Base-by-base conservation (phyloP, 1,140 invertebrate genomes). In the Tigriopus japonicus region DNA sequence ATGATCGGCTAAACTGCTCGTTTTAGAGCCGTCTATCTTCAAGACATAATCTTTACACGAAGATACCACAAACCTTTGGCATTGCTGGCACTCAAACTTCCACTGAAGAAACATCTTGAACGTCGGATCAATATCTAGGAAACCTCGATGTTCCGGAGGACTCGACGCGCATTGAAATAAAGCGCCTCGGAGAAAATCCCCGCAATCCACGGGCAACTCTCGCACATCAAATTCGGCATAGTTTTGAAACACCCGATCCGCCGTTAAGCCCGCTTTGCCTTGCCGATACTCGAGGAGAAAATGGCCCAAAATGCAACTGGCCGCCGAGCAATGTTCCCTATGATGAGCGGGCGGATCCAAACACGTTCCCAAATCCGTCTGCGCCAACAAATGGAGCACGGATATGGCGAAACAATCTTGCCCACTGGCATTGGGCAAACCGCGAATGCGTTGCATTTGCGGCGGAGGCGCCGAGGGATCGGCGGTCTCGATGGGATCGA, bases 391-490 rank as follows among this genome's bases (percentile, higher is more conserved):
- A 21, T 54, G 52, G 14, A 54, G 21, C 2, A 28, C 52, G 17
- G 52, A 54, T 5, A 54, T 15, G 24, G 52, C 52, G 35, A 54
- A 54, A 21, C 52, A 54, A 54, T 54, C 52, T 19, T 21, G 35
- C 5, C 52, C 52, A 28, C 35, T 54, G 19, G 21, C 52, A 23
- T 54, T 54, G 19, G 21, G 21, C 17, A 54, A 15, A 3, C 52
- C 52, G 5, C 19, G 21, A 15, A 54, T 13, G 9, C n/a, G 28
- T 35, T 3, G 28, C 28, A 35, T 35, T 35, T 35, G 28, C 3
- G 28, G 28, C 28, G 28, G 28, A 9, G 28, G 28, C 28, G 9
- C 28, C 3, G 28, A 9, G 3, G 28, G 28, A 5, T 35, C 28
- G 9, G 28, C 9, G 28, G 9, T 35, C 28, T 35, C 28, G 3